Evolutionary conservation across 1,140 invertebrate genomes (phyloP).

Genomic region (Bombus vancouverensis): DNA sequence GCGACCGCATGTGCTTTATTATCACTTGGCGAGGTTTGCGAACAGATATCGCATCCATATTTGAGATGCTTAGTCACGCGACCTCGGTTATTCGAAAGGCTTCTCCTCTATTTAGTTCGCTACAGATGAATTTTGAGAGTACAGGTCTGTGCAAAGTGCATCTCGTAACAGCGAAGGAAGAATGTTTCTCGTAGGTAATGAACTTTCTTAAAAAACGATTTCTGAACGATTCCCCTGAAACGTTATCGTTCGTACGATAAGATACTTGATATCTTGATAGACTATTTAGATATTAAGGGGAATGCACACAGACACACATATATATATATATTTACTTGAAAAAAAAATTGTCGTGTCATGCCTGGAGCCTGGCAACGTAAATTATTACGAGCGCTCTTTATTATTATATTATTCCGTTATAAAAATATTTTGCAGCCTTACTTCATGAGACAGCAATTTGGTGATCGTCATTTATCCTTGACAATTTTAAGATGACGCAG

Average conservation of each 20-base stretch:
- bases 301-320: too few relatives aligned
- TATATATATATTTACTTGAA: too few relatives aligned
- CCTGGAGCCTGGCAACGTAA: neutral
- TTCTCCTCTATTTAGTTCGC: conserved; percentile 34
- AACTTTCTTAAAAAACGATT: neutral
- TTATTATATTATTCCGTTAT: conserved; percentile 3
- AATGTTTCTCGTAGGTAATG: neutral
- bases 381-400: neutral
- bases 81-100: conserved; percentile 60
- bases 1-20: conserved; percentile 61
- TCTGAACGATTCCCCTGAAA: neutral
- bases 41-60: conserved; percentile 68
- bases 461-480: conserved; percentile 16
- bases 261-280: conserved; percentile 33
- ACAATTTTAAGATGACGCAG: conserved; percentile 31
- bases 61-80: conserved; percentile 67
- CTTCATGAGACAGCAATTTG: neutral
- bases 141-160: too few relatives aligned
- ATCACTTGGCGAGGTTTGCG: conserved; percentile 60
- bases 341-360: conserved; percentile 1
- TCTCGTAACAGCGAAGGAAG: neutral
- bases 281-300: conserved; percentile 14
- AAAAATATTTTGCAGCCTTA: conserved; percentile 5
- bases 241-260: conserved; percentile 23
- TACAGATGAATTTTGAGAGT: conserved; percentile 35